Evolutionary conservation across 2,888 invertebrate genomes (phyloP).

Genomic region (Drosophila bunnanda): DNA sequence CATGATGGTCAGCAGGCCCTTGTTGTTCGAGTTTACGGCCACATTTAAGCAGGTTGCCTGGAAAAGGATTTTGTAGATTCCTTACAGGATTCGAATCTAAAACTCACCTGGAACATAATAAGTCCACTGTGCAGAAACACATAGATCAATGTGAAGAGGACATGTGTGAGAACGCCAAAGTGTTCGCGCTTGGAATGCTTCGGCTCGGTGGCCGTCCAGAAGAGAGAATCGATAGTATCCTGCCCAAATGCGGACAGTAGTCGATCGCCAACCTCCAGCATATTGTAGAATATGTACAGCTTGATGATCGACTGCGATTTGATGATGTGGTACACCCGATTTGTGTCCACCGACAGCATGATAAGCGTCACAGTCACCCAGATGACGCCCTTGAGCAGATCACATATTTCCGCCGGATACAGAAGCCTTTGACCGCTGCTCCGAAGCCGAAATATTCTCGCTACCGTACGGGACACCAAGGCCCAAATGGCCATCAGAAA

Average conservation of each 20-base stretch:
- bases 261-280: constrained; percentile 98
- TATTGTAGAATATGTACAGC: constrained; percentile 99
- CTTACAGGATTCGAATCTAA: neutral
- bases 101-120: constrained; percentile 94
- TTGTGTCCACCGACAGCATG: constrained; percentile 97
- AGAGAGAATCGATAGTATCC: constrained; percentile 98
- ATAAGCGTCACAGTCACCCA: constrained; percentile 91
- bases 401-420: constrained; percentile 97
- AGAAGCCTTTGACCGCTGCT: constrained; percentile 87
- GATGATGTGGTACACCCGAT: constrained; percentile 98
- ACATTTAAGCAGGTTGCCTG: constrained; percentile 99
- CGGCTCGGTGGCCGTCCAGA: constrained; percentile 99
- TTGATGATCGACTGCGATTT: constrained; percentile 99
- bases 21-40: constrained; percentile 99
- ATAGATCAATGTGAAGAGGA: constrained; percentile 96
- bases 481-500: constrained; percentile 95
- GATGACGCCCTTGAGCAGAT: constrained; percentile 96
- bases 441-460: constrained; percentile 89
- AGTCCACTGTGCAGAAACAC: constrained; percentile 95
- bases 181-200: constrained; percentile 92
- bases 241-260: constrained; percentile 98
- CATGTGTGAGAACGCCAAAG: constrained; percentile 94
- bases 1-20: constrained; percentile 98
- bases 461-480: constrained; percentile 90
- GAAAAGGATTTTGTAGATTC: neutral